Base-by-base conservation (phyloP, 2,797 vertebrate genomes). In the Eutrigla gurnardus region DNA sequence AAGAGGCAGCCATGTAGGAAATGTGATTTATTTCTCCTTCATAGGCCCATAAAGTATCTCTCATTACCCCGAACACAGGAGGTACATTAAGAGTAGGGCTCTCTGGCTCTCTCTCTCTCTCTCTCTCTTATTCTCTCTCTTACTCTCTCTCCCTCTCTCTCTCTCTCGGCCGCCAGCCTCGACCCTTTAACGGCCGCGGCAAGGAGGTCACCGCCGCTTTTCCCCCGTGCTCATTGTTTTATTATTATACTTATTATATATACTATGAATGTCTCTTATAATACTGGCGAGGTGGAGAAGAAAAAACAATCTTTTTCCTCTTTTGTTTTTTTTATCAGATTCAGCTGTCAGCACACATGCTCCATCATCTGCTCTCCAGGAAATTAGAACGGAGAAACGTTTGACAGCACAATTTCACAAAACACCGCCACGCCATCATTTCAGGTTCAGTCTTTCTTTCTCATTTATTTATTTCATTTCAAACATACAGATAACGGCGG, bases 391-490 rank as follows among this genome's bases (percentile, higher is more conserved):
- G 88, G 89, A 90, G 90, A 78, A 93, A 92, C 87, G 85, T 93
- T 92, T 94, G 93, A 94, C 94, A 94, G 93, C 88, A 94, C 89
- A 93, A 91, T 93, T 94, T 94, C 89, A 93, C 90, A 91, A 93
- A 93, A 93, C 92, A 92, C 92, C 81, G 80, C 86, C 89, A 84
- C 88, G 75, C 88, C 91, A 88, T 91, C 93, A 88, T 93, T 92
- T 93, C 89, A 91, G 92, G 93, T 90, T 90, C 89, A 81, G 73
- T 85, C 78, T 70, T 86, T 86, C 80, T 81, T 77, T 59, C 62
- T 57, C 79, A 75, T 87, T 90, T 92, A 82, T 92, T 89, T 91
- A 90, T 92, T 92, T 93, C 81, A 86, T 93, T 25, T 25, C 89
- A 90, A 85, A 87, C 88, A 88, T 90, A 86, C 82, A 75, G 82